Evolutionary conservation across 1,140 invertebrate species (phyloP), one percentile per base, ranked within the genome.

Genomic region (Gonatopus flavifemur): DNA sequence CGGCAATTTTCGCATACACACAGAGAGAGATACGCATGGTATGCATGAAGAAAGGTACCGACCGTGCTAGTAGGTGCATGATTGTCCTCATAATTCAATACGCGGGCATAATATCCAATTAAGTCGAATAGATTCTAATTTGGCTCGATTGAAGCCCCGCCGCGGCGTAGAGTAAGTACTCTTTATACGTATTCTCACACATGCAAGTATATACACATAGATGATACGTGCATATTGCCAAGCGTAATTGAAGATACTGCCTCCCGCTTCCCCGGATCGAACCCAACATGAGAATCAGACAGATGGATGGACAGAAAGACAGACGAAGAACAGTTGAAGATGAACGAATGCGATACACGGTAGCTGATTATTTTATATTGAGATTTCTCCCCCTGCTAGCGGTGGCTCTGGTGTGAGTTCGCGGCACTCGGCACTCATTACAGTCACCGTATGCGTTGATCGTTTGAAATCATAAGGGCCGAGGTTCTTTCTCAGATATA

Each of bases 121-220:
- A 69, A 55, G 52, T 40, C 55, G 64, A 71, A 69, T 69, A 72
- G 66, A 69, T 66, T 64, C 64, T 69, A 67, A 74, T 74, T 71
- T 68, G 57, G 46, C n/a, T 43, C 64, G 62, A 71, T 72, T 62
- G 60, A 65, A 59, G 59, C 58, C 44, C 47, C 40, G 49, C 52
- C 57, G 50, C 52, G 58, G 22, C n/a, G 9, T 20, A 12, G 19
- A 7, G 7, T 9, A 10, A n/a, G 51, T 52, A 62, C 55, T 61
- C 50, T 59, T 52, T 56, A 46, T 41, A 20, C 28, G n/a, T n/a
- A n/a, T n/a, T n/a, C n/a, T n/a, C n/a, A n/a, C n/a, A n/a, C n/a
- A n/a, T n/a, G n/a, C n/a, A n/a, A n/a, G n/a, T n/a, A n/a, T n/a
- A n/a, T n/a, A n/a, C n/a, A n/a, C n/a, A n/a, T 33, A 25, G 15